Evolutionary conservation across 2,797 vertebrate genomes (phyloP), one percentile per base, ranked within the genome.

Genomic region (Danio albolineatus): DNA sequence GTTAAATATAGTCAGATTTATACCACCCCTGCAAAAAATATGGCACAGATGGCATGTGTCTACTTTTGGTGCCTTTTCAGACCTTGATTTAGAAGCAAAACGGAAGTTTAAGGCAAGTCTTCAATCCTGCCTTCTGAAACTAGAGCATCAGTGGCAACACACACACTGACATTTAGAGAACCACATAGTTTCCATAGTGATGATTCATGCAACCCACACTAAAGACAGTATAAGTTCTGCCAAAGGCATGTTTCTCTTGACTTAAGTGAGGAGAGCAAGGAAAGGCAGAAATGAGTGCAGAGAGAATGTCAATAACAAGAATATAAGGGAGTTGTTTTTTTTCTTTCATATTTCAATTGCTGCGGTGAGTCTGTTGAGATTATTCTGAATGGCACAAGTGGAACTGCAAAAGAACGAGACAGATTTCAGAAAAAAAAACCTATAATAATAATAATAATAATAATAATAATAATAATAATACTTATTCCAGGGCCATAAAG

Each of bases 101-200:
- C 2, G 3, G 39, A 73, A 19, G 10, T 66, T 81, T 73, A 53
- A 54, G 17, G 62, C 57, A 65, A 60, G 53, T 56, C 28, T 56
- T 64, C 56, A 41, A 13, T 53, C 57, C 69, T 5, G 16, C 28
- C 43, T 76, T 73, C 41, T 54, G 61, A 72, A 80, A 71, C 65
- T 76, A 78, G 39, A 84, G 57, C 77, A 79, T 51, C 51, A 72
- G 60, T 59, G 49, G 46, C 57, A 82, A 10, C 19, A 75, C 61
- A 80, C 54, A 77, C 71, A 59, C 66, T 54, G 69, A 77, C 78
- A 80, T 82, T 78, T 64, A 71, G 70, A 65, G 38, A 83, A 79
- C 80, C 78, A 71, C 62, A 80, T 62, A 73, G 74, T 83, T 86
- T 86, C 85, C 81, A 85, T 70, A 81, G 71, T 57, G 73, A 83